Base-by-base conservation (phyloP, 2,888 invertebrate genomes). In the Parthenolecanium corni region DNA sequence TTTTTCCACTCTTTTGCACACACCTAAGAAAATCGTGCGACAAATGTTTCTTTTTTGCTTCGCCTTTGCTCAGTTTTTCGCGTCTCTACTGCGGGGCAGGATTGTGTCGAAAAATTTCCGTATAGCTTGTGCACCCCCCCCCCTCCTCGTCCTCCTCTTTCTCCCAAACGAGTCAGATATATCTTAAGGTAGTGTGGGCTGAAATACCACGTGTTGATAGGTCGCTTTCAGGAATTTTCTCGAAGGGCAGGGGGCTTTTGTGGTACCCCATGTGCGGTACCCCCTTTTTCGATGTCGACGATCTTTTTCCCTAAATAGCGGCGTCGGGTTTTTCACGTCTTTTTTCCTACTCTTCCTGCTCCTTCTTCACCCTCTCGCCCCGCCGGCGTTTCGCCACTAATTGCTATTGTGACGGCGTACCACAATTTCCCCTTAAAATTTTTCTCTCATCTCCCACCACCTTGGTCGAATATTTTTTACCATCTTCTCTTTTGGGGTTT, bases 151-250 rank as follows among this genome's bases (percentile, higher is more conserved):
- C n/a, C n/a, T n/a, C n/a, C n/a, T n/a, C n/a, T n/a, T n/a, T n/a
- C n/a, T n/a, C n/a, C n/a, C n/a, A n/a, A n/a, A n/a, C n/a, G n/a
- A n/a, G n/a, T n/a, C n/a, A n/a, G n/a, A n/a, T n/a, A n/a, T n/a
- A n/a, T n/a, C n/a, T n/a, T n/a, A n/a, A n/a, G n/a, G n/a, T n/a
- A 49, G 61, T 61, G 61, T 49, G 47, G 52, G 31, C 9, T 31
- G 44, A 38, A 53, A 53, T 53, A 63, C 63, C 63, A 63, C 63
- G 53, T 63, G 63, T 63, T 63, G 63, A 63, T 63, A 63, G 63
- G 63, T 63, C 54, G 61, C 31, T 53, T 46, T 12, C 5, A 18
- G 47, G 47, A 16, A 36, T n/a, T 20, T 23, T 24, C 51, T 49
- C 44, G 56, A 21, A 16, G 25, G 21, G 51, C 38, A 61, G 40